Evolutionary conservation across 30 jellyfish, hydroid and myxozoan genomes (phyloP).

Genomic region (Hydractinia symbiolongicarpus): DNA sequence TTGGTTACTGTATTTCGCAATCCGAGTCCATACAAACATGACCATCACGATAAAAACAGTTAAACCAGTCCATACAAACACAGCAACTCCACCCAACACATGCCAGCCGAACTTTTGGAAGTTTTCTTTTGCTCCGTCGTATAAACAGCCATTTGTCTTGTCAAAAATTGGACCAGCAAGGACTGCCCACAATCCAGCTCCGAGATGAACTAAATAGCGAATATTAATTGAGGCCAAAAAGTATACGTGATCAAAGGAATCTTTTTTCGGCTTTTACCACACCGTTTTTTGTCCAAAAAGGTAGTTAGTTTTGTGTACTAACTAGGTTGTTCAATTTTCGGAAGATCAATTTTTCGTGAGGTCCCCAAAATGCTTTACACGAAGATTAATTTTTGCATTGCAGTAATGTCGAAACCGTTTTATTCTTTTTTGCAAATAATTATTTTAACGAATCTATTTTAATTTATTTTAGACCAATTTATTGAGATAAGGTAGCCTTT

Average conservation of each 20-base stretch:
- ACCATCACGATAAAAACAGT: constrained; percentile 37
- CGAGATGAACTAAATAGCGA: constrained; percentile 62
- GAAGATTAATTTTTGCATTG: no score
- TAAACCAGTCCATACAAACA: constrained; percentile 74
- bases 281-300: background rate
- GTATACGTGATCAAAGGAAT: background rate
- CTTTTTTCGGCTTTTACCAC: no score
- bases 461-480: no score
- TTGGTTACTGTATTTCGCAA: constrained; percentile 29
- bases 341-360: no score
- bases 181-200: constrained; percentile 83
- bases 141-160: constrained; percentile 47
- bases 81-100: constrained; percentile 66
- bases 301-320: background rate
- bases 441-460: no score
- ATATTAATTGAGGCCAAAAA: background rate
- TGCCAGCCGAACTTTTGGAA: constrained; percentile 81
- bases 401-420: no score
- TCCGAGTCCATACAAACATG: constrained; percentile 36
- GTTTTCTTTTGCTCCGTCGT: constrained; percentile 37
- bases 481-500: no score
- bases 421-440: no score
- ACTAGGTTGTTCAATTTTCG: no score
- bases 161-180: constrained; percentile 63
- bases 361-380: no score